These are phyloP conservation scores for Chrysomela aeneicollis DNA, from an alignment of 2,888 invertebrate species.

Conservation along the genomic window DNA sequence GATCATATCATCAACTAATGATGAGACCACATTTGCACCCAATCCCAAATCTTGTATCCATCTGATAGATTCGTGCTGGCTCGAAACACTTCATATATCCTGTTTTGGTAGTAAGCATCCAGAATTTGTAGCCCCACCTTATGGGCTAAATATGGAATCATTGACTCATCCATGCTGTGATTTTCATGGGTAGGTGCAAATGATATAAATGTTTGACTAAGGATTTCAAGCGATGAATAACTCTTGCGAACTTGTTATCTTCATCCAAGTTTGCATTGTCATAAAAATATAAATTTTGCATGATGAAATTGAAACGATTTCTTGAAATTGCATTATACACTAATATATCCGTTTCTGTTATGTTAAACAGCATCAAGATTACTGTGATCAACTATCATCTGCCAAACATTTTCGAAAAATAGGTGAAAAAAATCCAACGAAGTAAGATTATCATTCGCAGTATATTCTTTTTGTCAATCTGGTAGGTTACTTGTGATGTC, in stretches of 20 bases:
- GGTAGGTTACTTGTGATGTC: too few relatives aligned
- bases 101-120: constrained; percentile 9
- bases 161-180: constrained; percentile 12
- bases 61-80: constrained; percentile 14
- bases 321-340: constrained; percentile 20
- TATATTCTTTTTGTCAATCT: too few relatives aligned
- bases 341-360: constrained; percentile 12
- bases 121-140: constrained; percentile 24
- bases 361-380: constrained; percentile 13
- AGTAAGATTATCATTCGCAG: not conserved
- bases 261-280: constrained; percentile 17
- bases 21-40: constrained; percentile 12
- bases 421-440: not conserved
- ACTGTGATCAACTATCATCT: constrained; percentile 3
- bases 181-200: not conserved
- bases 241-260: constrained; percentile 18
- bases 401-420: constrained; percentile 9
- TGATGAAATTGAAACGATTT: constrained; percentile 20
- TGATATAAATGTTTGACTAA: constrained; percentile 19
- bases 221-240: constrained; percentile 18
- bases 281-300: constrained; percentile 25
- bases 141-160: constrained; percentile 24
- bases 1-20: constrained; percentile 12
- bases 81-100: constrained; percentile 22
- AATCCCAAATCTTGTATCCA: constrained; percentile 19